phyloP scores from a whole-genome alignment of 2,888 invertebrate genomes.

The Agrilus cyanescens region DNA sequence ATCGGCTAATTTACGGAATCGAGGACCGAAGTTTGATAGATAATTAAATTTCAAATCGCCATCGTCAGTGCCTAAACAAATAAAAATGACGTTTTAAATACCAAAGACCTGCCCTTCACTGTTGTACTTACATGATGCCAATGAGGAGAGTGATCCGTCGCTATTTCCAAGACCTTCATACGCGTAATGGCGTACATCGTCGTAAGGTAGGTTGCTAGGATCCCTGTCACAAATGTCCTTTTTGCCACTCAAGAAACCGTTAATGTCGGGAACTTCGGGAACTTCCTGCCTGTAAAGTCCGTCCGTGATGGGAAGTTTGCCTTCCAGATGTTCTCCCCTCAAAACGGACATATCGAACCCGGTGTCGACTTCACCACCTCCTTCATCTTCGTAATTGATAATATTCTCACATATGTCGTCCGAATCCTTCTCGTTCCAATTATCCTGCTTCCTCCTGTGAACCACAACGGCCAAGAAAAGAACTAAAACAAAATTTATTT shows the following conservation, averaged over 20 bases:
- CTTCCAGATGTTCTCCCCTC: conserved; percentile 30
- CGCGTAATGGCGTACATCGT: conserved; percentile 94
- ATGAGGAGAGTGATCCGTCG: conserved; percentile 83
- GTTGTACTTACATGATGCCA: conserved; percentile 65
- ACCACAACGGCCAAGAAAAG: conserved; percentile 83
- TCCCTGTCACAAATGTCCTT: conserved; percentile 85
- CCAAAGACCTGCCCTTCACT: neutral
- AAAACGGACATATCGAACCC: conserved; percentile 81
- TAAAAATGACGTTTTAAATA: neutral
- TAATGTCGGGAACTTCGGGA: conserved; percentile 65
- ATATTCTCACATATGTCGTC: conserved; percentile 96
- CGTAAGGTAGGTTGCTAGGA: conserved; percentile 82
- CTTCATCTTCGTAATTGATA: conserved; percentile 95
- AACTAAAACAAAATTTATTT: conserved; percentile 39
- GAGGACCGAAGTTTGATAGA: conserved; percentile 88
- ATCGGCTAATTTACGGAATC: conserved; percentile 86
- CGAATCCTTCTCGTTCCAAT: conserved; percentile 80
- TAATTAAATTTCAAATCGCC: conserved; percentile 91
- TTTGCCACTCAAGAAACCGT: conserved; percentile 81
- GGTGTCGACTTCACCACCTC: conserved; percentile 95
- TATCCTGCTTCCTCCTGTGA: conserved; percentile 75
- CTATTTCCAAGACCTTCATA: conserved; percentile 93
- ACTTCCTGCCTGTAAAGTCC: conserved; percentile 27
- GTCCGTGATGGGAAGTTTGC: conserved; percentile 29
- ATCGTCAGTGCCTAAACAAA: conserved; percentile 62